Evolutionary conservation across 35 echinoderm and acorn worm species (phyloP), one percentile per base, ranked within the genome.

Genomic region (Anneissia japonica): DNA sequence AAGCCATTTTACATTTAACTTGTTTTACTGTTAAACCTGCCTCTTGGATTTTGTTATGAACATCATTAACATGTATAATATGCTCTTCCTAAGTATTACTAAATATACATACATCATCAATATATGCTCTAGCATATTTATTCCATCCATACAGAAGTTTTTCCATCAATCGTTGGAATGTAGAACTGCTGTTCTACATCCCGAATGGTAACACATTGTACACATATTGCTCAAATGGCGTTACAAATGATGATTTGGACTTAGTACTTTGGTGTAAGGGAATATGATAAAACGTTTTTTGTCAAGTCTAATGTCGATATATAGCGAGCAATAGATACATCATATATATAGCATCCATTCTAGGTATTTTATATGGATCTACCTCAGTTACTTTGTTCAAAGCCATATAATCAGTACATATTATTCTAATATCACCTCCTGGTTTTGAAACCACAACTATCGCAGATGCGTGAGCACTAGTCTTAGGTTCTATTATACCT

Each of bases 351-450:
- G 12, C 75, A 36, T 87, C 85, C 26, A 87, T 87, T 7, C 75
- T 12, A 33, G 75, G 75, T 31, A 77, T 81, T 81, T 12, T 9
- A 31, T 77, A 77, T 28, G 75, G 75, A 77, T 77, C 75, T 16
- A 77, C 12, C 12, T 21, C 30, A 16, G 75, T 77, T 28, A 77
- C 31, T 31, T 31, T 31, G 31, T 77, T 77, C 31, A 77, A 77
- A 9, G 12, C 31, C 31, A 10, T 12, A 31, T 26, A 11, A 16
- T 16, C 12, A 16, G 9, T 77, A 34, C 36, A 35, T 56, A 84
- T n/a, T 2, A 84, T 3, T 5, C 83, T 12, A 36, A 84, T 84
- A 33, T 64, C 45, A 9, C 83, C 83, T 73, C 36, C 45, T 84
- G 45, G 28, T 14, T 77, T 77, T 28, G 19, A 12, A 33, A 77